Conservation (phyloP, 2,888 invertebrate genomes). For the Agrotis exclamationis region DNA sequence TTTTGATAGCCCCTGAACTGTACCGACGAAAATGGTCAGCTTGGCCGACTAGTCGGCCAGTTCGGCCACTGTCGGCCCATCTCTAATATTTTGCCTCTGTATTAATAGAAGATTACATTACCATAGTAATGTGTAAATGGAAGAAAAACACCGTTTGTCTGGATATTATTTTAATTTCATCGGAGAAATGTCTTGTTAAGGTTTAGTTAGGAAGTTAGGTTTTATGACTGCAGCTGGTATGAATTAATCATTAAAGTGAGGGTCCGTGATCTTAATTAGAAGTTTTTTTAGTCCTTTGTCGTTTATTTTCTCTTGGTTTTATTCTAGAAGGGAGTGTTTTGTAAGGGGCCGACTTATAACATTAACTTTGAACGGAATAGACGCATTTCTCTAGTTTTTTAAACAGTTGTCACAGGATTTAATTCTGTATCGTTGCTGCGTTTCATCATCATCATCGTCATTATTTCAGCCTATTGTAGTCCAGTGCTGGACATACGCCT, state of each 20-base stretch:
- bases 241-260: slow-evolving; percentile 40
- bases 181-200: slow-evolving; percentile 28
- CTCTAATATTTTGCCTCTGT: slow-evolving; percentile 14
- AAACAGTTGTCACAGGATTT: no score
- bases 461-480: no score
- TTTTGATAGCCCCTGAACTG: no score
- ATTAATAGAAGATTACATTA: slow-evolving; percentile 52
- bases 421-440: no score
- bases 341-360: neutral
- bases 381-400: no score
- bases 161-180: slow-evolving; percentile 49
- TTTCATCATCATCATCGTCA: no score
- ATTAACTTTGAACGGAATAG: neutral
- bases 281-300: neutral
- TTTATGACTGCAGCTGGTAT: slow-evolving; percentile 6
- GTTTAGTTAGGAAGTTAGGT: slow-evolving; percentile 6
- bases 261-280: slow-evolving; percentile 12
- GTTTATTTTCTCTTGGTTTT: neutral
- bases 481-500: no score
- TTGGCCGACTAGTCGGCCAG: no score
- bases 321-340: neutral
- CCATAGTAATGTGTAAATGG: slow-evolving; percentile 48
- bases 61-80: no score
- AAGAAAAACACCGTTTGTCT: slow-evolving; percentile 46
- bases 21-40: no score